Percentiles rank a stretch among this genome's conserved stretches.
Evolutionary conservation across 2,113 vertebrate species (phyloP).

Genomic region (Oryzias melastigma): DNA sequence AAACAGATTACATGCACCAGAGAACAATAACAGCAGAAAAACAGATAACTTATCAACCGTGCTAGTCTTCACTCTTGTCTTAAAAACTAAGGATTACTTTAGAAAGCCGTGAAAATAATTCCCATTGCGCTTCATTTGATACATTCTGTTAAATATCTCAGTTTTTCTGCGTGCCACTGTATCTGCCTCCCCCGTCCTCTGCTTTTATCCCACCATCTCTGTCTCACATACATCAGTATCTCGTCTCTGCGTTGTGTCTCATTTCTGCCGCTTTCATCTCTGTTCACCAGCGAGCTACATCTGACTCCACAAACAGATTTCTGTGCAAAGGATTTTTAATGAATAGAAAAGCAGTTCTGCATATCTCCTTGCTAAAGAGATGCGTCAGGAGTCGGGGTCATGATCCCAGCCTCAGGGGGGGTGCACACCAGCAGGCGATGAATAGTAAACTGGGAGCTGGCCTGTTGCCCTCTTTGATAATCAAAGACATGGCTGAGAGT

Average conservation of each 20-base stretch:
- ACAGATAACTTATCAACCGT: constrained; percentile 2
- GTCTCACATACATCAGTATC: constrained; percentile 11
- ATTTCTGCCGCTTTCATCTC: constrained; percentile 47
- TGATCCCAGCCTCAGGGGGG: constrained; percentile 3
- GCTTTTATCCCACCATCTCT: constrained; percentile 29
- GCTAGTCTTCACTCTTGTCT: constrained; percentile 4
- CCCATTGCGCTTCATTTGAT: neutral
- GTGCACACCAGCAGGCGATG: constrained; percentile 10
- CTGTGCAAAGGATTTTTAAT: constrained; percentile 43
- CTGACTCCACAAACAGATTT: constrained; percentile 45
- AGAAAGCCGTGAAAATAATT: constrained; percentile 10
- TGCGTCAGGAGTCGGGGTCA: constrained; percentile 33
- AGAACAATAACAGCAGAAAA: constrained; percentile 11
- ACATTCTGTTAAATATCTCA: constrained; percentile 14
- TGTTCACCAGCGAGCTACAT: constrained; percentile 34
- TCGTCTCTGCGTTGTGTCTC: constrained; percentile 35
- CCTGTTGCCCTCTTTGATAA: constrained; percentile 20
- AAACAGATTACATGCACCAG: constrained; percentile 30
- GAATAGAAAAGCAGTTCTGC: constrained; percentile 34
- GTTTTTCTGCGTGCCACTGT: constrained; percentile 11
- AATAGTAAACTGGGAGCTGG: constrained; percentile 34
- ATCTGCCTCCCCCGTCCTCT: constrained; percentile 12
- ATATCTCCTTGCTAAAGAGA: constrained; percentile 27
- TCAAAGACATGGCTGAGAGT: constrained; percentile 31
- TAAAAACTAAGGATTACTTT: constrained; percentile 3